Conservation (phyloP, 2,797 vertebrate species). For the Parotocinclus haroldoi region DNA sequence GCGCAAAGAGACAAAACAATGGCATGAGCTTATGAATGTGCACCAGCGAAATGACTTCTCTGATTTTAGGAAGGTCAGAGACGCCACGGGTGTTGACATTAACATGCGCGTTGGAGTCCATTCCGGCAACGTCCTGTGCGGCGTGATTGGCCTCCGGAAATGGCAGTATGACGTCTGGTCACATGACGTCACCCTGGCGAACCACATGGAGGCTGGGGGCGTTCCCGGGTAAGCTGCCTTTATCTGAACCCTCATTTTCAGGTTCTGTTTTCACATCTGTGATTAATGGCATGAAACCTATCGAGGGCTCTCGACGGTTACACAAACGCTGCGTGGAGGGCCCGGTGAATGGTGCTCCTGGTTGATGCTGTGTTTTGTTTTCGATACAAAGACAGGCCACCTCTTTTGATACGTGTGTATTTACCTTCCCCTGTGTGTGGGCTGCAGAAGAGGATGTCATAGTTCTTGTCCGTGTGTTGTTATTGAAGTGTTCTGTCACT, state of each 20-base stretch:
- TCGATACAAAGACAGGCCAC: constrained; percentile 9
- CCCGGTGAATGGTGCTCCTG: constrained; percentile 24
- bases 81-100: constrained; percentile 92
- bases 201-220: constrained; percentile 97
- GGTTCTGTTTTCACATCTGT: constrained; percentile 30
- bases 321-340: constrained; percentile 33
- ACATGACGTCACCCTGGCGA: constrained; percentile 94
- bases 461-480: constrained; percentile 23
- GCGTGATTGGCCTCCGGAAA: constrained; percentile 94
- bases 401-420: constrained; percentile 16
- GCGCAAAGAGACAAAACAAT: background rate
- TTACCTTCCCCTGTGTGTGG: constrained; percentile 20
- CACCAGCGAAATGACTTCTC: constrained; percentile 5
- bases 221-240: constrained; percentile 85
- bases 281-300: constrained; percentile 29
- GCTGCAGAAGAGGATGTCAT: constrained; percentile 25
- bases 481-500: constrained; percentile 27
- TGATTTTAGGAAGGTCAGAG: constrained; percentile 85
- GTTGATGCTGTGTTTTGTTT: constrained; percentile 30
- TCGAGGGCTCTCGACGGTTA: constrained; percentile 43
- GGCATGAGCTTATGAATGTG: background rate
- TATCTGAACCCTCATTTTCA: constrained; percentile 10
- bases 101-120: constrained; percentile 98
- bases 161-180: constrained; percentile 99
- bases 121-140: constrained; percentile 94